Conservation (phyloP, 2,888 invertebrate species). For the Drosophila suboccidentalis region DNA sequence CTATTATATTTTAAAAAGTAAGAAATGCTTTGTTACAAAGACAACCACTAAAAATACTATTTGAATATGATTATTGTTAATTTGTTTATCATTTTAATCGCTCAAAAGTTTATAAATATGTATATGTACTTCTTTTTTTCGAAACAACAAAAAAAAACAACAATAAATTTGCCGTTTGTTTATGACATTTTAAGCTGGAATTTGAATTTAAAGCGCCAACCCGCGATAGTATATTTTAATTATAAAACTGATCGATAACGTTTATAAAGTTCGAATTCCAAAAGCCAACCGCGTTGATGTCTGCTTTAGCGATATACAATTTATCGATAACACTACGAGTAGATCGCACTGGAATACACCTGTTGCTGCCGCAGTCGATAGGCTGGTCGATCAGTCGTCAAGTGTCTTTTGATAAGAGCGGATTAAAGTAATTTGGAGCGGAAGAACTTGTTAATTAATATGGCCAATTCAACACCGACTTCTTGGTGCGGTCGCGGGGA, state of each 20-base stretch:
- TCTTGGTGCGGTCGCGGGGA: conserved; percentile 83
- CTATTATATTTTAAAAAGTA: background rate
- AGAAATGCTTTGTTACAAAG: conserved; percentile 32
- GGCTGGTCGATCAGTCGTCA: conserved; percentile 29
- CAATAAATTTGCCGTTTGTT: conserved; percentile 45
- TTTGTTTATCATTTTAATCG: conserved; percentile 43
- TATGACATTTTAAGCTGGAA: background rate
- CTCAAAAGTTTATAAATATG: conserved; percentile 20
- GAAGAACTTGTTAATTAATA: conserved; percentile 5
- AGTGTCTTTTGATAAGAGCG: background rate
- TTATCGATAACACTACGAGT: conserved; percentile 27
- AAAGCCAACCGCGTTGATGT: too few relatives aligned
- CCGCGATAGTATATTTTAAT: too few relatives aligned
- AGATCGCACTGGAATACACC: conserved; percentile 12
- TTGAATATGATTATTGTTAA: conserved; percentile 46
- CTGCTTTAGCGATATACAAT: too few relatives aligned
- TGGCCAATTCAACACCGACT: conserved; percentile 44
- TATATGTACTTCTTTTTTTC: conserved; percentile 20
- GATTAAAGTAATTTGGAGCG: background rate
- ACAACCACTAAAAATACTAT: conserved; percentile 19
- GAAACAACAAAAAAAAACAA: conserved; percentile 9
- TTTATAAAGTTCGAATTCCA: background rate
- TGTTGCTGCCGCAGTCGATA: conserved; percentile 5
- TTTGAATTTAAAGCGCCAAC: background rate
- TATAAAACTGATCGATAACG: too few relatives aligned